A percentile compares a stretch with the other conserved stretches of the same genome.
Evolutionary conservation across 2,888 invertebrate genomes (phyloP).

Genomic region (Volucella inanis): DNA sequence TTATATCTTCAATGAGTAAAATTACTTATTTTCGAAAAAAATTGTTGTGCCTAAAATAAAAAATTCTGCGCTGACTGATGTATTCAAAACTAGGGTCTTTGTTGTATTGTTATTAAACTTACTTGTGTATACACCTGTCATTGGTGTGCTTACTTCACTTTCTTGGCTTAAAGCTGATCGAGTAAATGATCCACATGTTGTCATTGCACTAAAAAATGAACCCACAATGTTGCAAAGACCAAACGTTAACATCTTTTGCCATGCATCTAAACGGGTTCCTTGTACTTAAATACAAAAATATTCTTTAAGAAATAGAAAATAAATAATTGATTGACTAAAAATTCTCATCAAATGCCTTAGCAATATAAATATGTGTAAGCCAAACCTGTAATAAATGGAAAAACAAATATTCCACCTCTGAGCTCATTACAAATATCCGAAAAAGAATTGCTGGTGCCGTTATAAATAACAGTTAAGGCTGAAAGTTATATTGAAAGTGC

Average conservation of each 20-base stretch:
- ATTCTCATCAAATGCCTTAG: slow-evolving; percentile 94
- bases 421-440: slow-evolving; percentile 88
- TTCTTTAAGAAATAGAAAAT: not conserved
- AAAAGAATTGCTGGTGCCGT: slow-evolving; percentile 86
- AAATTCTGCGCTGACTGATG: too few species aligned
- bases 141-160: slow-evolving; percentile 93
- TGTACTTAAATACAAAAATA: slow-evolving; percentile 83
- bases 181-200: slow-evolving; percentile 94
- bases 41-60: too few species aligned
- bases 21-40: too few species aligned
- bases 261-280: slow-evolving; percentile 90
- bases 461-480: slow-evolving; percentile 86
- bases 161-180: slow-evolving; percentile 95
- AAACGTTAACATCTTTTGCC: slow-evolving; percentile 95
- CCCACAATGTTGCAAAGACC: slow-evolving; percentile 92
- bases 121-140: slow-evolving; percentile 84
- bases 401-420: slow-evolving; percentile 90
- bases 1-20: too few species aligned
- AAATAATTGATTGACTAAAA: not conserved
- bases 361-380: slow-evolving; percentile 97
- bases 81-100: not conserved
- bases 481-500: slow-evolving; percentile 88
- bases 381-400: slow-evolving; percentile 91
- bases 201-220: slow-evolving; percentile 93
- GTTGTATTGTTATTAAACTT: slow-evolving; percentile 9